These are phyloP conservation scores for Panthera uncia DNA, from an alignment of 2,113 vertebrate genomes.

Conservation along the genomic window DNA sequence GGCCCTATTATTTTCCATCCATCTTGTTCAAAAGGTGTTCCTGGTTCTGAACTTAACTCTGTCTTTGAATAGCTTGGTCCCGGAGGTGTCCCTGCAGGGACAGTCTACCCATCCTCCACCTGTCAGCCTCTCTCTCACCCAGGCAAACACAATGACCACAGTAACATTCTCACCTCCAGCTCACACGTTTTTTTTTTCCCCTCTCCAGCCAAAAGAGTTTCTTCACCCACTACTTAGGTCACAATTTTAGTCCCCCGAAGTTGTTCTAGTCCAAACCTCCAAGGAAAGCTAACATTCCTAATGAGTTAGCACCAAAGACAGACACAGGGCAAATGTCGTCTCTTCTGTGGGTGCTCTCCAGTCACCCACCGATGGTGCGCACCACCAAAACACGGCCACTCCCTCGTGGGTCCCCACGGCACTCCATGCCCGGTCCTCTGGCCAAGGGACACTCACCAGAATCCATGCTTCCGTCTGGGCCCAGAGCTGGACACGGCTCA, in stretches of 20 bases:
- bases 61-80: neutral
- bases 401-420: neutral
- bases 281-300: neutral
- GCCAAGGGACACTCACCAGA: neutral
- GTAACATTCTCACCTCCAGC: neutral
- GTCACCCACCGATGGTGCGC: neutral
- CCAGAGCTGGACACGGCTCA: neutral
- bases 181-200: neutral
- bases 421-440: neutral
- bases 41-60: neutral
- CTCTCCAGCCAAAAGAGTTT: neutral
- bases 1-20: neutral
- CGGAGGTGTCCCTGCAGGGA: neutral
- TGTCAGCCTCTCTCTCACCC: neutral
- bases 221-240: neutral
- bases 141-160: neutral
- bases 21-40: neutral
- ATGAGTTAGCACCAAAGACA: neutral
- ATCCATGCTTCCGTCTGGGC: neutral
- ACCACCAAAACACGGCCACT: neutral
- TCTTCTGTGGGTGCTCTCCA: neutral
- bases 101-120: neutral
- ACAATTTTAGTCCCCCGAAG: neutral
- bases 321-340: neutral
- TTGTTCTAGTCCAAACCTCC: neutral